Base-by-base conservation (phyloP, 2,888 invertebrate species). In the Eupithecia subfuscata region DNA sequence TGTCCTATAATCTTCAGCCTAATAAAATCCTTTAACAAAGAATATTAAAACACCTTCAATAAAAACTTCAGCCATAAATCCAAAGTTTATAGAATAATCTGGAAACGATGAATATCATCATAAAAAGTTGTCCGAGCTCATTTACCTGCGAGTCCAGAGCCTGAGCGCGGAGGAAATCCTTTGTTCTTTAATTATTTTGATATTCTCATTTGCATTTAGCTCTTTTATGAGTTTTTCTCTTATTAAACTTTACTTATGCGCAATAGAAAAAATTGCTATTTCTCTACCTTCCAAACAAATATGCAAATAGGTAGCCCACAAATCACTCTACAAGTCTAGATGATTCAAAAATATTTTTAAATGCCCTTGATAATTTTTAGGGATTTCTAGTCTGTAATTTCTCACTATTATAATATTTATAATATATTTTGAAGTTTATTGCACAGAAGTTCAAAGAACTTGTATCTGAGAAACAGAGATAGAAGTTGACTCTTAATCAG, bases 71-170 rank as follows among this genome's bases (percentile, higher is more conserved):
- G 45, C 68, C 30, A 40, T 77, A 73, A 77, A 77, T 77, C 69
- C 70, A 68, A 69, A 75, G 70, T 75, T 74, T 70, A 72, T 73
- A 68, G 74, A 73, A 76, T 78, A 79, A 79, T 79, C 75, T 72
- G 69, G 64, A 77, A 78, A 77, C 76, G 75, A 79, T 79, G 79
- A 79, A 78, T 78, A 77, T 76, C 70, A 75, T 74, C 75, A 75
- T 76, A 71, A 78, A 75, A 79, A 80, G 74, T 80, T 78, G 48
- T 70, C 69, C 48, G 43, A 75, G 73, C 76, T 76, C 76, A 77
- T 73, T 74, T 74, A 73, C 70, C 73, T 73, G n/a, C n/a, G n/a
- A n/a, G n/a, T 65, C 70, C 71, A 64, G 76, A 73, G 72, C 70
- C 71, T 75, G 52, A 64, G 71, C 56, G 56, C 30, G 69, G 71